phyloP scores from a whole-genome alignment of 2,113 vertebrate species.

The Micronycteris hirsuta region DNA sequence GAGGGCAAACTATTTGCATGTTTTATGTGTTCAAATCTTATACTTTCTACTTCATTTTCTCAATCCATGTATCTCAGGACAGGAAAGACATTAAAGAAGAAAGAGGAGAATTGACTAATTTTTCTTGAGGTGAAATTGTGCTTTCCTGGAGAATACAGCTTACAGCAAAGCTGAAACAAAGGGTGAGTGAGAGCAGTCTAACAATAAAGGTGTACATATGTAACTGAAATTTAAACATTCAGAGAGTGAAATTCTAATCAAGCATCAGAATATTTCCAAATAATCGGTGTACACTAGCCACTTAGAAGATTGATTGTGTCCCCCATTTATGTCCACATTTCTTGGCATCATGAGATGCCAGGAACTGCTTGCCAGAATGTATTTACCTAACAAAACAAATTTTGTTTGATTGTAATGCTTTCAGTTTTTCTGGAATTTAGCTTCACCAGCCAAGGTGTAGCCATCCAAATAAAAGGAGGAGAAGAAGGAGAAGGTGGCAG shows the following conservation, averaged over 20 bases:
- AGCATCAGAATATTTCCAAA: not conserved
- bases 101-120: not conserved
- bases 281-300: not conserved
- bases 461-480: not conserved
- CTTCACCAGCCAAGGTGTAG: not conserved
- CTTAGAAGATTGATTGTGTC: not conserved
- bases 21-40: not conserved
- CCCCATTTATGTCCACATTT: not conserved
- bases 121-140: not conserved
- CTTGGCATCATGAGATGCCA: not conserved
- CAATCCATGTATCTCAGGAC: not conserved
- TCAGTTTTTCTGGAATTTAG: not conserved
- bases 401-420: not conserved
- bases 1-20: not conserved
- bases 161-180: not conserved
- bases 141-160: not conserved
- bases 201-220: not conserved
- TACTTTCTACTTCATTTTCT: not conserved
- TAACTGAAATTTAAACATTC: not conserved
- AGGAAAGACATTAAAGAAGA: not conserved
- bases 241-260: not conserved
- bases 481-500: not conserved
- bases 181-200: not conserved
- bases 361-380: not conserved
- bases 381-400: not conserved